Conservation (phyloP, 2,888 invertebrate species). For the Adelognathus sp. region DNA sequence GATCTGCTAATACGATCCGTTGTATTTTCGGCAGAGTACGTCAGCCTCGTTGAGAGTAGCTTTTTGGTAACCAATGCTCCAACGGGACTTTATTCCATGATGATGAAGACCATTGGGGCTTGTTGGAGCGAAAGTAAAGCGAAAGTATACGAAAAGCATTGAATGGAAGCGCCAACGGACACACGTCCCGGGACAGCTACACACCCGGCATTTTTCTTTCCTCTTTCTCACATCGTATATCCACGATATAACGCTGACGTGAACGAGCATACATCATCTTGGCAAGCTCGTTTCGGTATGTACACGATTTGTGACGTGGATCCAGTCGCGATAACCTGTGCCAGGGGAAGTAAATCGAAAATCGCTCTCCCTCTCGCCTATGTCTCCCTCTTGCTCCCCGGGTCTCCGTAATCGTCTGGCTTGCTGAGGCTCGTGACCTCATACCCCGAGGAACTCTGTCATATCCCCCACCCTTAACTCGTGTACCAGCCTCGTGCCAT, state of each 20-base stretch:
- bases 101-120: too few species aligned
- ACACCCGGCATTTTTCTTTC: background rate
- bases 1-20: too few species aligned
- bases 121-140: too few species aligned
- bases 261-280: constrained; percentile 28
- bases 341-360: constrained; percentile 36
- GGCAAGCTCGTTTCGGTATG: background rate
- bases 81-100: too few species aligned
- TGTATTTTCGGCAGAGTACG: too few species aligned
- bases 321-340: constrained; percentile 7
- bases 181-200: background rate
- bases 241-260: background rate
- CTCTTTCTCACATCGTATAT: background rate
- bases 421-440: background rate
- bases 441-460: constrained; percentile 1
- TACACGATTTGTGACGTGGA: constrained; percentile 6
- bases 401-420: constrained; percentile 5
- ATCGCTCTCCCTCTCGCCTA: constrained; percentile 23
- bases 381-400: background rate
- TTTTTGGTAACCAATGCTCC: too few species aligned
- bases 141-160: too few species aligned
- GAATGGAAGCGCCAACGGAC: background rate
- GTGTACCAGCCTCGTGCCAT: background rate
- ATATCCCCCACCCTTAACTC: background rate
- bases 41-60: too few species aligned